These are phyloP conservation scores for Calephelis nemesis DNA, from an alignment of 1,140 invertebrate species.

Conservation along the genomic window DNA sequence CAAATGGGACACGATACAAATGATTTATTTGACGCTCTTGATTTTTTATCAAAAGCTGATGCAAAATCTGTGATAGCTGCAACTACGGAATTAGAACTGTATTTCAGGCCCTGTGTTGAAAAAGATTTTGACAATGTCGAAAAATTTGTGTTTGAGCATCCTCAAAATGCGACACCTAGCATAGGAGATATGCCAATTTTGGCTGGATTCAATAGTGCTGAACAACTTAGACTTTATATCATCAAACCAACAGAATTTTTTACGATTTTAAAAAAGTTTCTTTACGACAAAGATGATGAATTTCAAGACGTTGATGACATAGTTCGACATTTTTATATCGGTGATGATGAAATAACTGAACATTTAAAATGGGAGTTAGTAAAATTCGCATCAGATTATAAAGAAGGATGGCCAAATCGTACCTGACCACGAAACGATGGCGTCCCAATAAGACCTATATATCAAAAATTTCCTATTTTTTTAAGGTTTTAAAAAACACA, in stretches of 20 bases:
- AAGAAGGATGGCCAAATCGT: too few relatives aligned
- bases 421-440: too few relatives aligned
- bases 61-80: neutral
- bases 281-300: slow-evolving; percentile 16
- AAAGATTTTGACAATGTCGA: slow-evolving; percentile 23
- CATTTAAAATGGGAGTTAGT: slow-evolving; percentile 24
- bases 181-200: slow-evolving; percentile 15
- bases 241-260: slow-evolving; percentile 5
- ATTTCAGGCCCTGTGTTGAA: slow-evolving; percentile 20
- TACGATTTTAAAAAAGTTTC: slow-evolving; percentile 4
- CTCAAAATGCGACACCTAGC: neutral
- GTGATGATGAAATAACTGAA: slow-evolving; percentile 30
- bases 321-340: slow-evolving; percentile 37
- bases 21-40: neutral
- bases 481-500: too few relatives aligned
- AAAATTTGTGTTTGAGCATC: slow-evolving; percentile 22
- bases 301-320: slow-evolving; percentile 17
- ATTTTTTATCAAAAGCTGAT: slow-evolving; percentile 9
- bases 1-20: slow-evolving; percentile 9
- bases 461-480: too few relatives aligned
- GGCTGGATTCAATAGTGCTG: slow-evolving; percentile 57
- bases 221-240: slow-evolving; percentile 15
- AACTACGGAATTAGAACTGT: slow-evolving; percentile 12
- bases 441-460: too few relatives aligned
- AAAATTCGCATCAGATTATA: slow-evolving; percentile 36